Evolutionary conservation across 2,797 vertebrate genomes (phyloP).

Genomic region (Sphenopsis melanotis): DNA sequence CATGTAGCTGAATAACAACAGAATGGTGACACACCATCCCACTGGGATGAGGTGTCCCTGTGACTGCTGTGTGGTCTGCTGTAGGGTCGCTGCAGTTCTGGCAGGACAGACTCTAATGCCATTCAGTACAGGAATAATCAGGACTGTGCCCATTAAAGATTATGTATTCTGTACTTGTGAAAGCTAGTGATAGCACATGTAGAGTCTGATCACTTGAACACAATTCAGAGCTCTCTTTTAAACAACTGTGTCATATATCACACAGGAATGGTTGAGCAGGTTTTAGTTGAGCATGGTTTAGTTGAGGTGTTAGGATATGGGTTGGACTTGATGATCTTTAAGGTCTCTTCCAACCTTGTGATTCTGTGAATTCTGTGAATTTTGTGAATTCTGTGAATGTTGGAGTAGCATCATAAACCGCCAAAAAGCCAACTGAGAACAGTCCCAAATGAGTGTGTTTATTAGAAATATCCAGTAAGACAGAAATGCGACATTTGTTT

Average conservation of each 20-base stretch:
- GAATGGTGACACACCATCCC: background rate
- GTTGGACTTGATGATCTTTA: background rate
- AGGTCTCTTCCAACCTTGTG: background rate
- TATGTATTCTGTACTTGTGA: background rate
- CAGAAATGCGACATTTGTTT: background rate
- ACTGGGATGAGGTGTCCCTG: fast-evolving
- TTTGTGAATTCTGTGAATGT: background rate
- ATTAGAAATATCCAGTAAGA: background rate
- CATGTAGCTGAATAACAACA: background rate
- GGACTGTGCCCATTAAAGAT: background rate
- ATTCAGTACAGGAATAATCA: background rate
- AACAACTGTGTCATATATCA: fast-evolving
- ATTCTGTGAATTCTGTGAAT: background rate
- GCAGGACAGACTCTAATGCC: background rate
- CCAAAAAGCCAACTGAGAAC: background rate
- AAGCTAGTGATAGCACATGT: background rate
- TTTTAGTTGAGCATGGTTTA: background rate
- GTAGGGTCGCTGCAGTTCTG: background rate
- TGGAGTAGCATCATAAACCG: background rate
- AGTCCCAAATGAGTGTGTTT: background rate
- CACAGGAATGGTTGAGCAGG: background rate
- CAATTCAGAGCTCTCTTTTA: background rate
- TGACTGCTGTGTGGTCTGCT: background rate
- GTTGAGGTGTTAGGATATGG: background rate
- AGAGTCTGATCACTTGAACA: background rate